These are phyloP conservation scores for Ophion costatus DNA, from an alignment of 2,888 invertebrate genomes.

Conservation along the genomic window DNA sequence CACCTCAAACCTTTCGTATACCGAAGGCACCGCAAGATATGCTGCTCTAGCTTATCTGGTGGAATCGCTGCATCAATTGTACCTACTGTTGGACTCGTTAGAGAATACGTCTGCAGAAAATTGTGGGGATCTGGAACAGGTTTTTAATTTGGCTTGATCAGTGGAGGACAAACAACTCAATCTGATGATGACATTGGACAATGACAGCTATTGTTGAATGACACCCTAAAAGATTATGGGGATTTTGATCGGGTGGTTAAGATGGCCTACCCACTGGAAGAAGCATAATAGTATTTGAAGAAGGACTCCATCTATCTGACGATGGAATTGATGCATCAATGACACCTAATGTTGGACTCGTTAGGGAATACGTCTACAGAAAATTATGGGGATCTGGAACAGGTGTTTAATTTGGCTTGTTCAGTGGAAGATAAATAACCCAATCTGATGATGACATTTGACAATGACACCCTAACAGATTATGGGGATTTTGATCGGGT, in stretches of 20 bases:
- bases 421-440: background rate
- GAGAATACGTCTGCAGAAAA: background rate
- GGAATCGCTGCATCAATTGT: background rate
- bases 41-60: conserved; percentile 39
- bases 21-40: conserved; percentile 69
- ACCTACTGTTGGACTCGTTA: background rate
- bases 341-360: background rate
- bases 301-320: background rate
- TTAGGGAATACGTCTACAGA: background rate
- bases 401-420: background rate
- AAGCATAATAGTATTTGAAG: too few species aligned
- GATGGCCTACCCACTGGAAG: background rate
- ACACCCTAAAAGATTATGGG: background rate
- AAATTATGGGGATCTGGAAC: background rate
- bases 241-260: background rate
- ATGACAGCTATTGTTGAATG: background rate
- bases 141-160: background rate
- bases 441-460: background rate
- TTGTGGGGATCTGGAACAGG: background rate
- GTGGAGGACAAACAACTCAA: background rate
- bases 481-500: background rate
- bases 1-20: conserved; percentile 65
- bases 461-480: background rate
- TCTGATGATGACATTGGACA: background rate
- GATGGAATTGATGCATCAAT: background rate